phyloP scores from a whole-genome alignment of 2,888 invertebrate species.

The Agonum fuliginosum region DNA sequence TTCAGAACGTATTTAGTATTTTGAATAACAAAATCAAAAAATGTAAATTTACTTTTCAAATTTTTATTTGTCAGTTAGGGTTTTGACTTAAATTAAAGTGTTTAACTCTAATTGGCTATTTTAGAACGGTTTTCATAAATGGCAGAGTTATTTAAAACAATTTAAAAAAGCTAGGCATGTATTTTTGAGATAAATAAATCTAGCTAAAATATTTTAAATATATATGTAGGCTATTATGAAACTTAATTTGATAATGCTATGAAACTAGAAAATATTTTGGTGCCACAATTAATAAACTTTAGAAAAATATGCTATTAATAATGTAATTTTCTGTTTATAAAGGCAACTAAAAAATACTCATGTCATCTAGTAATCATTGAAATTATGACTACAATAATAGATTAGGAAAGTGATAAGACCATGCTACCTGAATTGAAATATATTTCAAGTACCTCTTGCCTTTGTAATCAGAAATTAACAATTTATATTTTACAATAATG shows the following conservation, averaged over 20 bases:
- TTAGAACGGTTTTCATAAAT: neutral
- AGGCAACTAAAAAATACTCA: slow-evolving; percentile 21
- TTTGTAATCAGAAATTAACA: slow-evolving; percentile 7
- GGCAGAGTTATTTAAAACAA: neutral
- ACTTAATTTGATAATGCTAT: slow-evolving; percentile 24
- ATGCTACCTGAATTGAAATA: neutral
- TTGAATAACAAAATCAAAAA: neutral
- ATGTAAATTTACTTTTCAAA: slow-evolving; percentile 4
- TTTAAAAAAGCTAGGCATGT: slow-evolving; percentile 6
- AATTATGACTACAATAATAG: neutral
- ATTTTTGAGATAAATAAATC: slow-evolving; percentile 40
- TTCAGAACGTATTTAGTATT: slow-evolving; percentile 9
- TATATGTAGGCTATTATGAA: slow-evolving; percentile 39
- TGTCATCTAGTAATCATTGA: neutral
- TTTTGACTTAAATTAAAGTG: neutral
- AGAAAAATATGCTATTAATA: slow-evolving; percentile 16
- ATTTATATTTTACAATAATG: neutral
- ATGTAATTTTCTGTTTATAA: slow-evolving; percentile 12
- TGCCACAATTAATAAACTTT: slow-evolving; percentile 22
- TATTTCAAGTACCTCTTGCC: neutral
- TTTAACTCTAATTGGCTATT: neutral
- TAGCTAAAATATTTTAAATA: slow-evolving; percentile 43
- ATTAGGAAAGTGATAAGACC: neutral
- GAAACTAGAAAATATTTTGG: slow-evolving; percentile 25
- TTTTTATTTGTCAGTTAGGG: neutral